Evolutionary conservation across 2,797 vertebrate species (phyloP), one percentile per base, ranked within the genome.

Genomic region (Lepilemur septentrionalis): DNA sequence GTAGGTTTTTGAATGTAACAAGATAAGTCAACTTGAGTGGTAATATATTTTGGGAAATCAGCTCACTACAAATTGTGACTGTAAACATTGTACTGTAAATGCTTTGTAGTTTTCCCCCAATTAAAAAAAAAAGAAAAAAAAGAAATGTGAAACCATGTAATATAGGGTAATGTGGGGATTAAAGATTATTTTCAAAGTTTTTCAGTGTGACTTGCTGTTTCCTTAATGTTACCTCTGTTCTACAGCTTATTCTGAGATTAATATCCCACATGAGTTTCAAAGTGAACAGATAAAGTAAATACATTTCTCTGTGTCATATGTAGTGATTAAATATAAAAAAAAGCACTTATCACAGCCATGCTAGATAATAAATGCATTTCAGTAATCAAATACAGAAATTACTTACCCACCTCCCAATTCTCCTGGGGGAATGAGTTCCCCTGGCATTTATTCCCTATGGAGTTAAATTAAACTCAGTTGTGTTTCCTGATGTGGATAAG

Each of bases 401-500:
- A 57, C n/a, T 78, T 92, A 22, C 14, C 13, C 14, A 70, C 65
- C 22, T 75, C 43, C 43, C 50, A 70, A 25, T 50, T 79, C n/a
- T 89, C 52, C 32, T 28, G 38, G 35, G 79, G 9, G 23, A 88
- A 72, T 72, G 15, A 28, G 14, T 48, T 85, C 30, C 43, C 57
- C 8, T 28, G 72, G 8, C 38, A 75, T 63, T 94, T 55, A 82
- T 46, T 93, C 80, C 63, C 86, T 78, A 50, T 72, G 46, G 80
- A 89, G 80, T 90, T 94, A 93, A 93, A 86, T 84, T 93, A 73
- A 93, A 91, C 73, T 89, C 35, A 5, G 52, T 93, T 93, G 65
- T 76, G 35, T 84, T 96, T 86, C 67, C 72, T 95, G 89, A 90
- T 93, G 93, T 79, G 80, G 41, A 10, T 96, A 96, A 94, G 59